Percentiles rank a stretch among this genome's conserved stretches.
phyloP scores from a whole-genome alignment of 2,888 invertebrate genomes.

The Ochropleura leucogaster region DNA sequence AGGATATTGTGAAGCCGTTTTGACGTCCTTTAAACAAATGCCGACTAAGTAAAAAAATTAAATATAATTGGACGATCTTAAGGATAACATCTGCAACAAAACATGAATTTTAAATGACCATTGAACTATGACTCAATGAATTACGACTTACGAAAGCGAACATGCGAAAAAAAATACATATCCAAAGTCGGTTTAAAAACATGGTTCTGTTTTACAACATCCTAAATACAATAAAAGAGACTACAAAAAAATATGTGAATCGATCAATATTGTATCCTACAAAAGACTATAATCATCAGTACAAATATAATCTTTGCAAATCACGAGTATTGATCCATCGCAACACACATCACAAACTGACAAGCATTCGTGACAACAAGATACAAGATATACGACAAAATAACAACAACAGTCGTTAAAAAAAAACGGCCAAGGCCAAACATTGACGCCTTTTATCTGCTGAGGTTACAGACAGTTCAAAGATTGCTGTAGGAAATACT shows the following conservation, averaged over 20 bases:
- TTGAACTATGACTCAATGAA: neutral
- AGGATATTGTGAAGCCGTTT: too few relatives aligned
- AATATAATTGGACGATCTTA: neutral
- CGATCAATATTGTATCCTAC: neutral
- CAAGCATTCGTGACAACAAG: neutral
- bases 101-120: neutral
- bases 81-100: neutral
- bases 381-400: conserved; percentile 1
- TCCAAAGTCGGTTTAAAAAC: neutral
- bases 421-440: conserved; percentile 28
- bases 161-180: neutral
- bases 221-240: neutral
- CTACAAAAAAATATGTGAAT: neutral
- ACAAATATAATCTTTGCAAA: conserved; percentile 16
- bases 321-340: neutral
- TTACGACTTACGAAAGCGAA: neutral
- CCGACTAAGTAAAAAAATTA: neutral
- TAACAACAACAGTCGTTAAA: conserved; percentile 27
- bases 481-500: conserved; percentile 8
- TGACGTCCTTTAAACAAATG: too few relatives aligned
- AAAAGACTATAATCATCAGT: neutral
- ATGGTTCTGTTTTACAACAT: neutral
- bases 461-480: conserved; percentile 44
- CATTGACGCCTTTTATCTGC: conserved; percentile 31
- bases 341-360: neutral